Evolutionary conservation across 1,140 invertebrate species (phyloP).

Genomic region (Leptopilina boulardi): DNA sequence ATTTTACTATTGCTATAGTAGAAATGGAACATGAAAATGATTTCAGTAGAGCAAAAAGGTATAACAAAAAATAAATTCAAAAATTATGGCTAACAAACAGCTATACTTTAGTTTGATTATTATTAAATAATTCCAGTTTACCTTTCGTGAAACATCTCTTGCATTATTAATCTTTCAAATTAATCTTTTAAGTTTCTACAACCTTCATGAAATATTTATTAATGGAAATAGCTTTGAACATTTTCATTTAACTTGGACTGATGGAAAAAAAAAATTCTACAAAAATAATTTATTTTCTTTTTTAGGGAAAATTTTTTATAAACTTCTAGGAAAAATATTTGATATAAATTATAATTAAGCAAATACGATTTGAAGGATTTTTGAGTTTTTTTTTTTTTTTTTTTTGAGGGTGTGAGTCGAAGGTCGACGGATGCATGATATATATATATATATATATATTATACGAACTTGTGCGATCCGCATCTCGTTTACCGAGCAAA

Average conservation of each 20-base stretch:
- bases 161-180: not conserved
- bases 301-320: too few species aligned
- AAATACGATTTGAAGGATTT: slow-evolving; percentile 23
- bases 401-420: slow-evolving; percentile 14
- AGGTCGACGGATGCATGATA: slow-evolving; percentile 35
- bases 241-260: not conserved
- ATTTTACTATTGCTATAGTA: too few species aligned
- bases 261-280: too few species aligned
- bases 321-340: too few species aligned
- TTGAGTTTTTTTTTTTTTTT: too few species aligned
- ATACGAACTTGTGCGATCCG: slow-evolving; percentile 35
- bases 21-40: too few species aligned
- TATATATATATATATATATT: too few species aligned
- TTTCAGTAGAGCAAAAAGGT: too few species aligned
- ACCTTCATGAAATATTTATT: not conserved
- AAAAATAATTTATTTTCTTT: too few species aligned
- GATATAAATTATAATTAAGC: too few species aligned
- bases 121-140: not conserved
- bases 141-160: not conserved
- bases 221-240: not conserved
- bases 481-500: slow-evolving; percentile 48
- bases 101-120: not conserved
- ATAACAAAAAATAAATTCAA: too few species aligned
- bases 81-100: too few species aligned
- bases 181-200: not conserved